Conservation (phyloP, 2,797 vertebrate genomes). For the Nyctalus aviator region DNA sequence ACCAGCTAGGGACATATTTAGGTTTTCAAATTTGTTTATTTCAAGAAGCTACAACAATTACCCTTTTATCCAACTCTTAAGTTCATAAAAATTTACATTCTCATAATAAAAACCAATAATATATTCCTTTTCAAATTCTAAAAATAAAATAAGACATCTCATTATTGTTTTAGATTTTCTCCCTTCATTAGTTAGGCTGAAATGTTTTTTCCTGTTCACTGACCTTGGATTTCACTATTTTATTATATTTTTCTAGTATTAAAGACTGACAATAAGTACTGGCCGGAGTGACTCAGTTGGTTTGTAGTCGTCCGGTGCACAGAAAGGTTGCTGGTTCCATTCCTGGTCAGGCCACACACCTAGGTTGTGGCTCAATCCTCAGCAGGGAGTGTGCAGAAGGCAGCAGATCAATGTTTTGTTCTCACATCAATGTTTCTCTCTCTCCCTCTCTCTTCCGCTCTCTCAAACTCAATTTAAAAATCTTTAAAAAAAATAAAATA, state of each 20-base stretch:
- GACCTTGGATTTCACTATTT: conserved; percentile 24
- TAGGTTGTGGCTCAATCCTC: neutral
- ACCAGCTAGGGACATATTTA: neutral
- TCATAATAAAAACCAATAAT: neutral
- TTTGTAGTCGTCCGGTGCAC: too few relatives aligned
- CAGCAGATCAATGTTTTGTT: neutral
- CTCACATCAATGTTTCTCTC: neutral
- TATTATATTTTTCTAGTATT: conserved; percentile 47
- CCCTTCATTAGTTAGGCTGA: conserved; percentile 8
- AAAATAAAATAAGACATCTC: conserved; percentile 21
- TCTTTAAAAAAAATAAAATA: too few relatives aligned
- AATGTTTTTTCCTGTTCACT: neutral
- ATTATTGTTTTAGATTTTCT: conserved; percentile 27
- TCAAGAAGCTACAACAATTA: neutral
- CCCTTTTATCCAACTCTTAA: conserved; percentile 22
- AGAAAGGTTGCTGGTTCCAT: neutral
- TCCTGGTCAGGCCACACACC: neutral
- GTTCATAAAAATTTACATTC: conserved; percentile 17
- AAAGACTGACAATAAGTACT: conserved; percentile 10
- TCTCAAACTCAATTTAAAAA: neutral
- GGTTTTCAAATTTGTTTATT: conserved; percentile 25
- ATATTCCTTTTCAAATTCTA: conserved; percentile 17
- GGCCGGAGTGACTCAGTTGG: neutral
- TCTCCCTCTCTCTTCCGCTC: neutral
- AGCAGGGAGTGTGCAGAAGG: neutral